These are phyloP conservation scores for Pristionchus maxplancki DNA, from an alignment of 2,888 invertebrate species.

Conservation along the genomic window DNA sequence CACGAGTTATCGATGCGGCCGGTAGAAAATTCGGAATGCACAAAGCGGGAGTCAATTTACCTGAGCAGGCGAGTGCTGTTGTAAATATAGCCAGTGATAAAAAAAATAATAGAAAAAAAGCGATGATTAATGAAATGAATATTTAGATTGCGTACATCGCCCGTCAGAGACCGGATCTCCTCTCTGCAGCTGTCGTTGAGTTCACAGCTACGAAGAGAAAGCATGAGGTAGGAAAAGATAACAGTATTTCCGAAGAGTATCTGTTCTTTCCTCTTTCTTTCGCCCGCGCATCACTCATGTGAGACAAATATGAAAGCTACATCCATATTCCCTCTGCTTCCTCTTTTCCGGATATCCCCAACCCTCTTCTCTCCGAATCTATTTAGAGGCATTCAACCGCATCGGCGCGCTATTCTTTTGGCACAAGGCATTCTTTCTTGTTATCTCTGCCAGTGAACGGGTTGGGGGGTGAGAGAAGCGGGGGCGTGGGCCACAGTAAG, in stretches of 20 bases:
- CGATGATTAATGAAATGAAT: background rate
- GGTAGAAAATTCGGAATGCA: slow-evolving; percentile 63
- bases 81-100: background rate
- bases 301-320: background rate
- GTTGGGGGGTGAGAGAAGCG: background rate
- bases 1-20: slow-evolving; percentile 53
- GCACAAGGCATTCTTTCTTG: slow-evolving; percentile 5
- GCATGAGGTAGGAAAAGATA: background rate
- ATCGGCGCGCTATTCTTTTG: no score
- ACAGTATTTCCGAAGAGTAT: no score
- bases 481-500: background rate
- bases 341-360: background rate
- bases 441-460: background rate
- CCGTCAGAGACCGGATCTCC: slow-evolving; percentile 63
- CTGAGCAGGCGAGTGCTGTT: slow-evolving; percentile 55
- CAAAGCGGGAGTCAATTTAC: slow-evolving; percentile 62
- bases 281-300: background rate
- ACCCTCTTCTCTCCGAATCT: background rate
- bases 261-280: background rate
- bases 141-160: slow-evolving; percentile 62
- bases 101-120: background rate
- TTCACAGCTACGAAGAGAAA: slow-evolving; percentile 50
- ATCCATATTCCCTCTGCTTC: background rate
- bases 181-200: slow-evolving; percentile 62
- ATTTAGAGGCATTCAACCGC: background rate